A percentile compares a stretch with the other conserved stretches of the same genome.
phyloP scores from a whole-genome alignment of 2,797 vertebrate genomes.

The Stomatorhinus walkeri region DNA sequence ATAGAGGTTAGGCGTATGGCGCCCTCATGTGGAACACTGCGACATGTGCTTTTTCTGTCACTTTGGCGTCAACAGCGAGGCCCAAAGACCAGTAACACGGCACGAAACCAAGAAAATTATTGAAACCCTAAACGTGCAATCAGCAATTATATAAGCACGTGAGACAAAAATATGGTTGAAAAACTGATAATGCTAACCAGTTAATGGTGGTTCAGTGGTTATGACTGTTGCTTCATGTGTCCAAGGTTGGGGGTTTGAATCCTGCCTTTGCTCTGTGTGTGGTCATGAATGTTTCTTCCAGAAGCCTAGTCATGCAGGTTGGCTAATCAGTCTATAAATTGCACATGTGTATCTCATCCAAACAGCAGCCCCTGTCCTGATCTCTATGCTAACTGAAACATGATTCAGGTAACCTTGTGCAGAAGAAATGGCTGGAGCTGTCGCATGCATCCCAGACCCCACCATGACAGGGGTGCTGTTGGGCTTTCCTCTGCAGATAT shows the following conservation, averaged over 20 bases:
- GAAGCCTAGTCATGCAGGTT: neutral
- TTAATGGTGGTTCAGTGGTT: neutral
- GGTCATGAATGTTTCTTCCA: neutral
- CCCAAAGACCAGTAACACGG: neutral
- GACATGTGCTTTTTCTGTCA: neutral
- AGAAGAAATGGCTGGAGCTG: neutral
- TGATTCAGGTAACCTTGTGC: neutral
- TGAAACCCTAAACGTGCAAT: neutral
- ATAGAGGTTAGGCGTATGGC: neutral
- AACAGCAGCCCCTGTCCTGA: neutral
- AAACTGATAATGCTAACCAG: neutral
- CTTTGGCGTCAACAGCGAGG: neutral
- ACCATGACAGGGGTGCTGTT: neutral
- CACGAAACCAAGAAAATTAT: neutral
- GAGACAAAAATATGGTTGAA: neutral
- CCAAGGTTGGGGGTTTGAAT: neutral
- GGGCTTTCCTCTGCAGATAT: neutral
- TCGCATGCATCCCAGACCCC: neutral
- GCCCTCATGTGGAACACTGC: slow-evolving; percentile 6
- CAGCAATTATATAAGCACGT: neutral
- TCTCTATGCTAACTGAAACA: neutral
- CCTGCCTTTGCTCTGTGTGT: neutral
- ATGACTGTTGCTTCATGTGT: neutral
- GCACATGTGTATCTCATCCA: neutral
- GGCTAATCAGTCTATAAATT: neutral